Evolutionary conservation across 1,140 invertebrate genomes (phyloP).

Genomic region (fruit fly (Drosophila melanogaster)): DNA sequence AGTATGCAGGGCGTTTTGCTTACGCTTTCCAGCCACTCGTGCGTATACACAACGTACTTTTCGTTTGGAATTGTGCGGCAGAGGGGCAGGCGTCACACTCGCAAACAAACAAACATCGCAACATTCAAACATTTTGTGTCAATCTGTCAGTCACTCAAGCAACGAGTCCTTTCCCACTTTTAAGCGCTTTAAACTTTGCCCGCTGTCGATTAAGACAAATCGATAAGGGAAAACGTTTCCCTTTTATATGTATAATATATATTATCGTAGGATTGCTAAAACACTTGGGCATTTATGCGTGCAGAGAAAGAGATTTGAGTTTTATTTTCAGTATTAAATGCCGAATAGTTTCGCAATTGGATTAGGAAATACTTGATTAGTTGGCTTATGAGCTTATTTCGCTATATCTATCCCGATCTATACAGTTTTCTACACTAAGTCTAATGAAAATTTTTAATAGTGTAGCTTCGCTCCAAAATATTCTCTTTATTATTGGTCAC

Average conservation of each 20-base stretch:
- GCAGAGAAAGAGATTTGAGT: not conserved
- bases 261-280: not conserved
- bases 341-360: too few relatives aligned
- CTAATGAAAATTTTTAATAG: not conserved
- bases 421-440: too few relatives aligned
- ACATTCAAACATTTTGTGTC: constrained; percentile 57
- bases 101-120: constrained; percentile 36
- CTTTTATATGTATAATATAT: constrained; percentile 13
- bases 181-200: constrained; percentile 37
- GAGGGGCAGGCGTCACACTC: constrained; percentile 4
- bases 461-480: constrained; percentile 13
- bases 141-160: constrained; percentile 51
- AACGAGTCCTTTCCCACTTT: constrained; percentile 32
- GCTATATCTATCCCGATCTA: too few relatives aligned
- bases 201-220: constrained; percentile 61
- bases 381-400: too few relatives aligned
- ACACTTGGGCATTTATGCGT: constrained; percentile 13
- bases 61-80: not conserved
- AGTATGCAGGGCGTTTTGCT: constrained; percentile 21
- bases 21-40: not conserved
- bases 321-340: too few relatives aligned
- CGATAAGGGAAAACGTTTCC: constrained; percentile 57
- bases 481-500: constrained; percentile 44
- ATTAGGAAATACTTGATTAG: too few relatives aligned
- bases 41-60: not conserved